Conservation (phyloP, 2,888 invertebrate species). For the Scaptomyza cyrtandrae region DNA sequence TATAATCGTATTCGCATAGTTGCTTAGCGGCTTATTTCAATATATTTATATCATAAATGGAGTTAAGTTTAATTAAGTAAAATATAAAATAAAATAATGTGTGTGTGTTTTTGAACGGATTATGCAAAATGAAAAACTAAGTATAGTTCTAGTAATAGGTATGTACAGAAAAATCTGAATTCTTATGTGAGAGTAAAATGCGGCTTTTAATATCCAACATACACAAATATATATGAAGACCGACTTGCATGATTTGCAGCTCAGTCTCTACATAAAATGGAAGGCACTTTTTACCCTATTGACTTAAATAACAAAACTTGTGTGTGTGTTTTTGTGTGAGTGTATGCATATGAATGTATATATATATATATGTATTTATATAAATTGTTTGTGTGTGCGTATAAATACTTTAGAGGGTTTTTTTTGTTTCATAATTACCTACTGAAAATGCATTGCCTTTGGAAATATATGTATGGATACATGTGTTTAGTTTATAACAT, state of each 20-base stretch:
- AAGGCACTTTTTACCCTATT: slow-evolving; percentile 70
- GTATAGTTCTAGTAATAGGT: slow-evolving; percentile 4
- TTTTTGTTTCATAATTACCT: slow-evolving; percentile 5
- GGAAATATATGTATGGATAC: slow-evolving; percentile 2
- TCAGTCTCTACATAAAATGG: slow-evolving; percentile 21
- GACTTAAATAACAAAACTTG: slow-evolving; percentile 64
- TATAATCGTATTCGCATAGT: slow-evolving; percentile 16
- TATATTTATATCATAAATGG: slow-evolving; percentile 17
- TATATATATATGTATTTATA: neutral
- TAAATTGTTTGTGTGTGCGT: slow-evolving; percentile 15
- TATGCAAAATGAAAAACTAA: slow-evolving; percentile 13
- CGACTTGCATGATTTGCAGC: no score
- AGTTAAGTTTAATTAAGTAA: slow-evolving; percentile 55
- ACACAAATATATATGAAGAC: neutral
- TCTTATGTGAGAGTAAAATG: slow-evolving; percentile 30
- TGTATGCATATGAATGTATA: slow-evolving; percentile 4
- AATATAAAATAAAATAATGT: slow-evolving; percentile 12
- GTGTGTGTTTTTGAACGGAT: slow-evolving; percentile 10
- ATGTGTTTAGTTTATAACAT: neutral
- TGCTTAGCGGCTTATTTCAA: neutral
- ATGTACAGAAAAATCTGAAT: slow-evolving; percentile 34
- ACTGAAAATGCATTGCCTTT: slow-evolving; percentile 23
- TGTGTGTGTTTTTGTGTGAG: neutral
- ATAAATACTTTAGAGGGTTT: slow-evolving; percentile 42
- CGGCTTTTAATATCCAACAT: slow-evolving; percentile 5